Conservation (phyloP, 2,888 invertebrate genomes). For the Mellilla xanthometata region DNA sequence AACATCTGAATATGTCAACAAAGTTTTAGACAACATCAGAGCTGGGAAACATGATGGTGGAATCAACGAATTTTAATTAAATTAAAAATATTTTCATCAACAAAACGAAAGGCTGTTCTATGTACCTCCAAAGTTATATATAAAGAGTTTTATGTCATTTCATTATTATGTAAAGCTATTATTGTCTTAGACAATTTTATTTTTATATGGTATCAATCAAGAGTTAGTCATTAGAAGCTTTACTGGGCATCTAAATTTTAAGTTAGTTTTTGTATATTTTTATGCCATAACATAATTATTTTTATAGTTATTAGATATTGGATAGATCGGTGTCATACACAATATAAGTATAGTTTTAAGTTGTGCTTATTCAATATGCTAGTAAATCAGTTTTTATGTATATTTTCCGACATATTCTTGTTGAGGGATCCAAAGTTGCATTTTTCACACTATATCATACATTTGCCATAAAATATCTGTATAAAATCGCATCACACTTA, state of each 20-base stretch:
- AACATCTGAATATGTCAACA: slow-evolving; percentile 97
- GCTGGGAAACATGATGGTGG: slow-evolving; percentile 90
- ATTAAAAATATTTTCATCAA: slow-evolving; percentile 50
- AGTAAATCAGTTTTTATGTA: too few relatives aligned
- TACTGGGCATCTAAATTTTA: slow-evolving; percentile 64
- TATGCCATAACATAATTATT: slow-evolving; percentile 40
- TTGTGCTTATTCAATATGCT: too few relatives aligned
- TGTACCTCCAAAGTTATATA: slow-evolving; percentile 82
- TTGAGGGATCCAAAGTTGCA: too few relatives aligned
- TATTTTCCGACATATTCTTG: too few relatives aligned
- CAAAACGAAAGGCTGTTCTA: slow-evolving; percentile 79
- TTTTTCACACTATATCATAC: too few relatives aligned
- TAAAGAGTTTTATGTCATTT: slow-evolving; percentile 60
- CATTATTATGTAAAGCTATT: slow-evolving; percentile 58
- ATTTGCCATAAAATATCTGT: too few relatives aligned
- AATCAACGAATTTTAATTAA: slow-evolving; percentile 86
- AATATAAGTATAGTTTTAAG: too few relatives aligned
- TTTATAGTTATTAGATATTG: slow-evolving; percentile 12
- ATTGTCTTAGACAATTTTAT: slow-evolving; percentile 77
- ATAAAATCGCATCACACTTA: too few relatives aligned
- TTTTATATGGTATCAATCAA: slow-evolving; percentile 64
- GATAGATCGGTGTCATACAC: slow-evolving; percentile 43
- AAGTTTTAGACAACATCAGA: slow-evolving; percentile 93
- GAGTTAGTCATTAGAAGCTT: slow-evolving; percentile 68
- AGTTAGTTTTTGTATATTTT: slow-evolving; percentile 42